Percentiles rank a stretch among this genome's conserved stretches.
These are phyloP conservation scores for Micromys minutus DNA, from an alignment of 2,113 vertebrate genomes.

Conservation along the genomic window DNA sequence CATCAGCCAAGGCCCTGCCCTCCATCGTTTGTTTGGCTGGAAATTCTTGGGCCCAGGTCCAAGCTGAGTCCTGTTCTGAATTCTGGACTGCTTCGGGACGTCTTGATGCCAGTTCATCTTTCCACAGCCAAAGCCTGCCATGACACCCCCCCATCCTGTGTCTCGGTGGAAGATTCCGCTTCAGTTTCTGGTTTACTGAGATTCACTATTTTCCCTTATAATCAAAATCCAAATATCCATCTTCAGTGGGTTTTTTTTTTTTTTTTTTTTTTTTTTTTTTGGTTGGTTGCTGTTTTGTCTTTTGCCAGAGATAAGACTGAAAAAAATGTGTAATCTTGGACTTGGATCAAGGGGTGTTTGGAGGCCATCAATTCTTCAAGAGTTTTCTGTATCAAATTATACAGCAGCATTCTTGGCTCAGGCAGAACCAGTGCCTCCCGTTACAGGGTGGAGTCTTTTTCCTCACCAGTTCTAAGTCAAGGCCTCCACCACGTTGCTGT, in stretches of 20 bases:
- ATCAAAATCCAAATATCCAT: background rate
- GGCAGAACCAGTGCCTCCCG: background rate
- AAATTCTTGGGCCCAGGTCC: background rate
- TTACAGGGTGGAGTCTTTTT: background rate
- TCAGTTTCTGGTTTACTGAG: background rate
- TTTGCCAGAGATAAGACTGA: background rate
- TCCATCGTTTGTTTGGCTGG: background rate
- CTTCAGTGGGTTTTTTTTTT: background rate
- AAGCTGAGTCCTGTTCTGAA: background rate
- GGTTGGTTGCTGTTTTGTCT: conserved; percentile 4
- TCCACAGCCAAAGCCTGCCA: background rate
- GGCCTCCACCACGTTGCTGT: background rate
- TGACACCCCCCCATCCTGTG: background rate
- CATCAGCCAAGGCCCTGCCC: background rate
- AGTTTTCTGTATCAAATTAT: background rate
- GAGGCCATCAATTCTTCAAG: background rate
- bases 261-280: background rate
- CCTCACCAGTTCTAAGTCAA: background rate
- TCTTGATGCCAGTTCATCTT: background rate
- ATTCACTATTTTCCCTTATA: background rate
- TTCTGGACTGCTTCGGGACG: background rate
- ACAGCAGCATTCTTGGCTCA: background rate
- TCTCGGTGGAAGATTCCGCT: background rate
- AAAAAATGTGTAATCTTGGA: background rate
- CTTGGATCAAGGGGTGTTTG: background rate